Base-by-base conservation (phyloP, 1,140 invertebrate genomes). In the Bombus breviceps region DNA sequence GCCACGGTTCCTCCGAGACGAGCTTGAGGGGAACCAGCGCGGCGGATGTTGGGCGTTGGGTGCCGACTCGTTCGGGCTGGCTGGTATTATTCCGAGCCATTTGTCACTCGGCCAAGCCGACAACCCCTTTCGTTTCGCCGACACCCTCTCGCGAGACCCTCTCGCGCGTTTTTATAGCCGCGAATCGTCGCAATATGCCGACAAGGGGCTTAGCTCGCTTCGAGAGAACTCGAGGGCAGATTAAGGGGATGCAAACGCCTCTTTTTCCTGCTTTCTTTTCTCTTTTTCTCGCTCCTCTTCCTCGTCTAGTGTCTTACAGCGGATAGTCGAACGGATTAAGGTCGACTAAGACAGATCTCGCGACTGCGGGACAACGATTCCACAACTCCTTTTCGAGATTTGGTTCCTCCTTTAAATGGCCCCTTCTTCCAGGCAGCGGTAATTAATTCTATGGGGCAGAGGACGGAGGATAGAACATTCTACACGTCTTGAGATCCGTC, bases 11-110 rank as follows among this genome's bases (percentile, higher is more conserved):
- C 83, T 90, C 83, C 79, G 79, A 86, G 86, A 69, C 81, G 85
- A 81, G 75, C 74, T 87, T 90, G 89, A 90, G 86, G 89, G 89
- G 89, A 88, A 91, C 90, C 87, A 85, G 72, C 64, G 86, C 64
- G 85, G 83, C 91, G 91, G 91, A 94, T 92, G 90, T 90, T 91
- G 87, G 89, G 91, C 89, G 91, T 91, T 92, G 92, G 92, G 86
- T 91, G 89, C 89, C 89, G 91, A 87, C 88, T 77, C 91, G 91
- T 92, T 92, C 91, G 90, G 89, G 89, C 91, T 93, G 92, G 92
- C 92, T 93, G 94, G 93, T 94, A 95, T 95, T 95, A 95, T 95
- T 95, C 94, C 95, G 88, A 95, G 92, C 95, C 94, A 95, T 95
- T 95, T 95, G 94, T 95, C 95, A 95, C 93, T 93, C 87, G 92